phyloP scores from a whole-genome alignment of 2,797 vertebrate species.

The Spinibarbus caldwelli region DNA sequence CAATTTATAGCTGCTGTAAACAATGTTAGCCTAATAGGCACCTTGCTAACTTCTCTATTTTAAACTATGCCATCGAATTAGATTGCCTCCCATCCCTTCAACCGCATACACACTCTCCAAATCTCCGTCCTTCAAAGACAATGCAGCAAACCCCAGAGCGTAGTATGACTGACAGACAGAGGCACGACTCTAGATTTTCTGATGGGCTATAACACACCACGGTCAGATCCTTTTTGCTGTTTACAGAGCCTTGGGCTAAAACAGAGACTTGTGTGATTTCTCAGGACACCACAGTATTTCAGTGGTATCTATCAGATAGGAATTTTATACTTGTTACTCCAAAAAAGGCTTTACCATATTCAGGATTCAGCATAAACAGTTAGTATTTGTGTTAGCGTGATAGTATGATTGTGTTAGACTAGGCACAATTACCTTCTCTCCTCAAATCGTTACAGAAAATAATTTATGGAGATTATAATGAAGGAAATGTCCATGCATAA shows the following conservation, averaged over 20 bases:
- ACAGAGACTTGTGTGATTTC: slow-evolving; percentile 8
- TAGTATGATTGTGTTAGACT: not conserved
- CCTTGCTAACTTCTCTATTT: not conserved
- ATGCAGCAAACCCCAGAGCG: not conserved
- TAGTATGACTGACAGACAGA: not conserved
- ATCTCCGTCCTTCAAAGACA: not conserved
- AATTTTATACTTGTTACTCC: not conserved
- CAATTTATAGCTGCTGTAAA: not conserved
- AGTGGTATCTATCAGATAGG: not conserved
- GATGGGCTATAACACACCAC: not conserved
- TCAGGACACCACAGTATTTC: slow-evolving; percentile 1
- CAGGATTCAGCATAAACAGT: not conserved
- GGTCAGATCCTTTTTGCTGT: slow-evolving; percentile 3
- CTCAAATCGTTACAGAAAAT: not conserved
- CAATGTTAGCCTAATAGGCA: not conserved
- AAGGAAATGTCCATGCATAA: not conserved
- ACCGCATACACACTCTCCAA: not conserved
- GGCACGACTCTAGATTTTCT: not conserved
- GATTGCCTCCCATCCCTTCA: not conserved
- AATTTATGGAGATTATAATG: slow-evolving; percentile 13
- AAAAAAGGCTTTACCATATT: not conserved
- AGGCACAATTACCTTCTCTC: not conserved
- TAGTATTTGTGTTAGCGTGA: not conserved
- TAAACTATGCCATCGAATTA: not conserved
- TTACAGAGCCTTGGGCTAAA: slow-evolving; percentile 20